Conservation (phyloP, 1,140 invertebrate species). For the Hypothenemus hampei region DNA sequence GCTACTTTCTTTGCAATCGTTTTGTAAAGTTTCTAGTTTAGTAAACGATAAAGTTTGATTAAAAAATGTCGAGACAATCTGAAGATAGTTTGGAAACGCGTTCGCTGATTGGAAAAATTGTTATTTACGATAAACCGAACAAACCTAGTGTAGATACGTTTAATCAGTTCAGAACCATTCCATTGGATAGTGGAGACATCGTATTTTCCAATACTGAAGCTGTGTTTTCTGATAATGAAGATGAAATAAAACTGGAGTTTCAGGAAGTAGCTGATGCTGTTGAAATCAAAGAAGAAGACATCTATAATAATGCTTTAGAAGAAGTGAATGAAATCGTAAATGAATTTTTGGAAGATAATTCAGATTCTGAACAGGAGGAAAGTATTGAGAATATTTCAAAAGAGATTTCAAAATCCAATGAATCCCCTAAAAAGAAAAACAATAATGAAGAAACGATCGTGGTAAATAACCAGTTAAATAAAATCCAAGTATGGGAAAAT, state of each 20-base stretch:
- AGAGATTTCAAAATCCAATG: constrained; percentile 3
- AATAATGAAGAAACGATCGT: too few relatives aligned
- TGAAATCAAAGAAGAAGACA: background rate
- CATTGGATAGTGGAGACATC: background rate
- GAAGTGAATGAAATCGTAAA: background rate
- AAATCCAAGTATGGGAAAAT: too few relatives aligned
- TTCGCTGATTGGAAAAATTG: constrained; percentile 20
- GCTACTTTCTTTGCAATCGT: background rate
- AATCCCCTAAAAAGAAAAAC: too few relatives aligned
- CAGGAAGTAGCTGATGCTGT: background rate
- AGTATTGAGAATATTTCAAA: constrained; percentile 1
- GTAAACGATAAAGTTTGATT: background rate
- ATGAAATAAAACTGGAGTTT: background rate
- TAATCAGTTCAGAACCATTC: background rate
- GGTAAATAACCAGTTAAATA: too few relatives aligned
- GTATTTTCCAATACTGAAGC: too few relatives aligned
- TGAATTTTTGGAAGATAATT: background rate
- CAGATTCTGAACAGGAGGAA: background rate
- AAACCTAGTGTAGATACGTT: background rate
- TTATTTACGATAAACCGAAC: constrained; percentile 23
- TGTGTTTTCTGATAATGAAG: background rate
- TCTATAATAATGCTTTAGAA: too few relatives aligned
- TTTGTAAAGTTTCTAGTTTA: background rate
- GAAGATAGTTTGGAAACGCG: background rate
- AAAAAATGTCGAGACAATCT: background rate